Percentiles rank a stretch among this genome's conserved stretches.
Conservation (phyloP, 2,113 vertebrate species). For the Nothobranchius furzeri region DNA sequence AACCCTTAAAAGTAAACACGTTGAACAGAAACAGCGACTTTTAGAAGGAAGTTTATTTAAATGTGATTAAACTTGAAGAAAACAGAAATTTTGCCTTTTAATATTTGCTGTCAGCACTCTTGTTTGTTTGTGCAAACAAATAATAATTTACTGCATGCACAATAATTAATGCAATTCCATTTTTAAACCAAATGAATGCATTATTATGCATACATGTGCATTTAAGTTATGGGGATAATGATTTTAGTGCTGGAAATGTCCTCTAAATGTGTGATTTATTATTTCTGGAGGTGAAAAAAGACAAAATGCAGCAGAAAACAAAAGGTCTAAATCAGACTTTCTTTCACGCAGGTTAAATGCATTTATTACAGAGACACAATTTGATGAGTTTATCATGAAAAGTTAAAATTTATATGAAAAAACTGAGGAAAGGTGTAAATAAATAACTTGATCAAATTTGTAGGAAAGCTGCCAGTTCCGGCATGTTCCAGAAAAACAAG, state of each 20-base stretch:
- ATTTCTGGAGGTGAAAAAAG: neutral
- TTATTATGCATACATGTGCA: too few relatives aligned
- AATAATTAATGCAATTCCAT: neutral
- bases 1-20: constrained; percentile 5
- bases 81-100: neutral
- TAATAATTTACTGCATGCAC: neutral
- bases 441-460: neutral
- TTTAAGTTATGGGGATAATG: neutral
- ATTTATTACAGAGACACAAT: neutral
- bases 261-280: neutral
- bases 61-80: neutral
- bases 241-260: neutral
- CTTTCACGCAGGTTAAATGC: neutral
- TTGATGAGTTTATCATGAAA: neutral
- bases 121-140: neutral
- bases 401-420: neutral
- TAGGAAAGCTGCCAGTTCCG: neutral
- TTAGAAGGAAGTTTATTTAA: constrained; percentile 4
- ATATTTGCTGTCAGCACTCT: neutral
- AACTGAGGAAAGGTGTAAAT: neutral
- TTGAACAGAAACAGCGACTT: constrained; percentile 21
- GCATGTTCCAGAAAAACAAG: neutral
- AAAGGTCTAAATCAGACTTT: neutral
- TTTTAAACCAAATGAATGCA: neutral
- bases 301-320: neutral